Evolutionary conservation across 2,888 invertebrate species (phyloP), one percentile per base, ranked within the genome.

Genomic region (Ectemnius cavifrons): DNA sequence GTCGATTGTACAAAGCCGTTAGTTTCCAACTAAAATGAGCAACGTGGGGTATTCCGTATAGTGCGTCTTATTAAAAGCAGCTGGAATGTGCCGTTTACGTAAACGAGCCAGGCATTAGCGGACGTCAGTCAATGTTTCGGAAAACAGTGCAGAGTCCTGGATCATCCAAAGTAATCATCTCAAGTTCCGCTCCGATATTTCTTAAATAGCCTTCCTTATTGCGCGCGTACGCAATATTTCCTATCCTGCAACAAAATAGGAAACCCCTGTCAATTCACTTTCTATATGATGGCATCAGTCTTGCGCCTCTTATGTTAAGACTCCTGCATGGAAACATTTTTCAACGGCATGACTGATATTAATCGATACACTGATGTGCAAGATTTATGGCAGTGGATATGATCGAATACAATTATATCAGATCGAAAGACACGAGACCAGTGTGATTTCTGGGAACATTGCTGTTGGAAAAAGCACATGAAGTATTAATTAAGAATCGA

Each of bases 241-340:
- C 87, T 87, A 60, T 90, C 90, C 90, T 91, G 89, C 63, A 91
- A 91, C 90, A 90, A 67, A 89, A 87, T 80, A 84, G 84, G 80
- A 74, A 72, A 2, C 1, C 23, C 45, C 63, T 58, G 37, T 73
- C 59, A 60, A 18, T 52, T 13, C 61, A 37, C 20, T 52, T 45
- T n/a, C 2, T 6, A 8, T 13, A 20, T 20, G 16, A 13, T 2
- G 47, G 4, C 46, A 45, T 37, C 14, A 45, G 64, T 63, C 72
- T 63, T 28, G 68, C 56, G 77, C 5, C 72, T 62, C 72, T 61
- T 20, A 58, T 61, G 59, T 8, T 57, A 47, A 18, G 57, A 28
- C 18, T 59, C 18, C 8, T 18, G 4, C 28, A 63, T 47, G n/a
- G 14, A 14, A 61, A 57, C 18, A 49, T 23, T n/a, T 27, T 63